Conservation (phyloP, 2,113 vertebrate genomes). For the Dasyornis broadbenti region DNA sequence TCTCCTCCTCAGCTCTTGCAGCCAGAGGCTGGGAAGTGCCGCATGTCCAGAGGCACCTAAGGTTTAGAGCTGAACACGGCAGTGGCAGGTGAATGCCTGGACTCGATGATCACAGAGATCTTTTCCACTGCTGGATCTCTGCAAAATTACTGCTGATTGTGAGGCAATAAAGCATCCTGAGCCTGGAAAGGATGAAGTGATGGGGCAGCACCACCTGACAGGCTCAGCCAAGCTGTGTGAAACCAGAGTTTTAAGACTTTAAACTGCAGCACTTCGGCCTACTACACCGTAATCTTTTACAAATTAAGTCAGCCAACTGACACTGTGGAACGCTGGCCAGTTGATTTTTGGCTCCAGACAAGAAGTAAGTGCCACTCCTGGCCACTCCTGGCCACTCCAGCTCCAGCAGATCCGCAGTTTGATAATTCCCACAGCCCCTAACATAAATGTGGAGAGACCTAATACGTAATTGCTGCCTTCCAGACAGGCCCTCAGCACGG, state of each 20-base stretch:
- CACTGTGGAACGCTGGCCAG: not conserved
- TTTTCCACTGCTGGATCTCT: too few relatives aligned
- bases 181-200: not conserved
- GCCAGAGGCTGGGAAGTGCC: not conserved
- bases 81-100: too few relatives aligned
- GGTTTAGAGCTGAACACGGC: too few relatives aligned
- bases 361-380: not conserved
- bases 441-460: not conserved
- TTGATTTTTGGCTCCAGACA: not conserved
- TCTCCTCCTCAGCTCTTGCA: not conserved
- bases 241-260: not conserved
- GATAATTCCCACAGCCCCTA: not conserved
- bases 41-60: not conserved
- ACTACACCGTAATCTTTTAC: not conserved
- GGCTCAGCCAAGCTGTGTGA: rapidly evolving
- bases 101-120: too few relatives aligned
- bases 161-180: not conserved
- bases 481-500: not conserved
- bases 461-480: not conserved
- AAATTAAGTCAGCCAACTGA: not conserved
- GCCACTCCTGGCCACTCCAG: not conserved
- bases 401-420: not conserved
- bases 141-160: not conserved
- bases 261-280: not conserved
- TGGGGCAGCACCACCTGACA: not conserved